Conservation (phyloP, 2,888 invertebrate species). For the Xestia rhomboidea region DNA sequence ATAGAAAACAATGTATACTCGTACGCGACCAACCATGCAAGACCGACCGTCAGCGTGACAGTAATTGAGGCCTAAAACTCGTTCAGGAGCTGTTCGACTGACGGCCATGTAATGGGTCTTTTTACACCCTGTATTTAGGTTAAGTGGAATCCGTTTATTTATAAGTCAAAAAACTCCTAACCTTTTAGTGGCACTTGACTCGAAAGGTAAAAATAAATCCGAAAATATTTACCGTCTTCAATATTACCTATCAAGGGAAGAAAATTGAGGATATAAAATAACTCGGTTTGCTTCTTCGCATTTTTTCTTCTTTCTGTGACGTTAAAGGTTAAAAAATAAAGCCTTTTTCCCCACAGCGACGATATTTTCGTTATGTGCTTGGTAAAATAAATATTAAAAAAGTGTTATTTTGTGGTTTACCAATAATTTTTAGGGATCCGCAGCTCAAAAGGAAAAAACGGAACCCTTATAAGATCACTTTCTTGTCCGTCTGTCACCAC, state of each 20-base stretch:
- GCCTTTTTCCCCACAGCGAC: background rate
- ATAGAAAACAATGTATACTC: no score
- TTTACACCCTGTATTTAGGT: background rate
- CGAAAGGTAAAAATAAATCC: conserved; percentile 4
- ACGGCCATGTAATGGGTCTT: background rate
- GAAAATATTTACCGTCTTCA: background rate
- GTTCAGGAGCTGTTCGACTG: no score
- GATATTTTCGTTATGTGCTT: no score
- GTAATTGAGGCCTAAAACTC: no score
- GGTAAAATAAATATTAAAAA: background rate
- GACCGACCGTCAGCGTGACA: no score
- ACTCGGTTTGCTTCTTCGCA: background rate
- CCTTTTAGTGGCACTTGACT: background rate
- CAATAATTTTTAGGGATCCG: no score
- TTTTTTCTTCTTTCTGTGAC: background rate
- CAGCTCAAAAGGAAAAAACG: no score
- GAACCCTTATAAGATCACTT: no score
- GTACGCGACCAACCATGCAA: no score
- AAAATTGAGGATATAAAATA: background rate
- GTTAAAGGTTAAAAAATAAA: background rate
- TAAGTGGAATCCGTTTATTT: background rate
- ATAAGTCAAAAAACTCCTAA: background rate
- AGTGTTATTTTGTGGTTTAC: background rate
- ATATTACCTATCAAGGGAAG: background rate
- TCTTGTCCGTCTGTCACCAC: no score